Evolutionary conservation across 2,888 invertebrate genomes (phyloP).

Genomic region (Brenthis daphne): DNA sequence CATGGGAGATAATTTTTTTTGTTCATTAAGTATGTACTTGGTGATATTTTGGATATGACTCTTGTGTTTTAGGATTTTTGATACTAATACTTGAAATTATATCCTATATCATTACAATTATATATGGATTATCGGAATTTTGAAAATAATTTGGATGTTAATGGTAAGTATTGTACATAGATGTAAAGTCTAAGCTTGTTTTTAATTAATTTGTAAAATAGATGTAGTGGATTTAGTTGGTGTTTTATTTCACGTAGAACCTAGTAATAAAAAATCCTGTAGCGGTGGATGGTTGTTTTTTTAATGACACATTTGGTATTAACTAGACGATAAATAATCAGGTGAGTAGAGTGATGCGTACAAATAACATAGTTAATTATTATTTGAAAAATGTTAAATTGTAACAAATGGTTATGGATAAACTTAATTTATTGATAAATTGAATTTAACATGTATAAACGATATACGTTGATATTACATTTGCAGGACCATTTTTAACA

Average conservation of each 20-base stretch:
- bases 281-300: conserved; percentile 42
- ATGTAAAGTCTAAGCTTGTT: conserved; percentile 25
- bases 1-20: not conserved
- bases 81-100: not conserved
- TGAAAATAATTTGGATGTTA: not conserved
- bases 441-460: too few species aligned
- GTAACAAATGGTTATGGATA: not conserved
- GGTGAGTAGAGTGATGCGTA: conserved; percentile 6
- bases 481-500: not conserved
- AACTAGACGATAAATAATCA: not conserved
- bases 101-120: not conserved
- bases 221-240: conserved; percentile 39
- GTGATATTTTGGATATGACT: not conserved
- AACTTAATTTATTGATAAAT: too few species aligned
- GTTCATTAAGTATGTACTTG: not conserved
- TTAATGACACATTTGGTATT: conserved; percentile 12
- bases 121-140: not conserved
- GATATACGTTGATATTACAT: not conserved
- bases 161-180: conserved; percentile 27
- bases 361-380: not conserved
- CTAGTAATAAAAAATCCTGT: conserved; percentile 29
- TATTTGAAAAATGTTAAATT: not conserved
- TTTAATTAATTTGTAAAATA: conserved; percentile 33
- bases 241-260: conserved; percentile 45
- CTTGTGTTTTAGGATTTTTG: conserved; percentile 6